Evolutionary conservation across 2,113 vertebrate genomes (phyloP), one percentile per base, ranked within the genome.

Genomic region (Varanus salvator): DNA sequence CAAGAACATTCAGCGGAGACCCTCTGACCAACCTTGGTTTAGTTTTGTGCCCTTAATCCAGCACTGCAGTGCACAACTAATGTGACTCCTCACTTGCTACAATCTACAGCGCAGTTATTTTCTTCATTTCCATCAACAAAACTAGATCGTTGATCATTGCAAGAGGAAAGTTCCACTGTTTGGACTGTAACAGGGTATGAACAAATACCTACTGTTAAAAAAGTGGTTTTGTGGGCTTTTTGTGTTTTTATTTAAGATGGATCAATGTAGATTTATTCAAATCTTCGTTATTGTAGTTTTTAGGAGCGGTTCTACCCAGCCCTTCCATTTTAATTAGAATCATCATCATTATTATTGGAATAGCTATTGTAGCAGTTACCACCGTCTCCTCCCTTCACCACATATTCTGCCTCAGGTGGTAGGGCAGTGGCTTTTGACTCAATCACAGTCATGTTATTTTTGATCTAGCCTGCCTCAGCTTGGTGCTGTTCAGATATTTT

Each of bases 331-430:
- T 88, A 54, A 77, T 77, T 44, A 76, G 17, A 23, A 34, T 23
- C 7, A 44, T 66, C 25, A 68, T 29, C 90, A 89, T 93, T 89
- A 89, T 80, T 34, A 7, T 74, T 91, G 92, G 48, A 75, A 84
- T 85, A 76, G 92, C 80, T 89, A 77, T 78, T 94, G 14, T 3
- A 52, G 74, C 0, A 0, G 88, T 92, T 78, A 29, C 50, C 77
- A 0, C 38, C 83, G 50, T 44, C 48, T 66, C 84, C 90, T 68
- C 34, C 50, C 82, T 68, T 84, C 60, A 76, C 71, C 85, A 92
- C 68, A 29, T 44, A 9, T 27, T 3, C 52, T 81, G 38, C 60
- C 89, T 90, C 57, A 0, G 7, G 85, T 80, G 34, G 54, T 38
- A 19, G 44, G 15, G 34, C 38, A 14, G 14, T 25, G 14, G 23